Percentiles rank a stretch among this genome's conserved stretches.
phyloP scores from a whole-genome alignment of 2,888 invertebrate genomes.

The Dasypogon diadema region DNA sequence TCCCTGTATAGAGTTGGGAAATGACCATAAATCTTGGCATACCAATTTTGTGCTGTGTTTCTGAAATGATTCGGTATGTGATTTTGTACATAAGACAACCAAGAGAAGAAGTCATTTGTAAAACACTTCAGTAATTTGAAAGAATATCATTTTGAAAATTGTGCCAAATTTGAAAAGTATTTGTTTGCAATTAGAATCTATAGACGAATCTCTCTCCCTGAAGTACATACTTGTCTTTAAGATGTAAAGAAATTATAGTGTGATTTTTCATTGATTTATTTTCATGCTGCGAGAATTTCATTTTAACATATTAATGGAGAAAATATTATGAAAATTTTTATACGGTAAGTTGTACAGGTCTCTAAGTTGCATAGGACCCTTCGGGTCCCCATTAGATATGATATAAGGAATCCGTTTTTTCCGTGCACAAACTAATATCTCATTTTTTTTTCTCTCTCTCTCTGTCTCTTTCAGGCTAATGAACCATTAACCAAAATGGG shows the following conservation, averaged over 20 bases:
- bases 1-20: too few species aligned
- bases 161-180: not conserved
- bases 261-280: slow-evolving; percentile 55
- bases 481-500: slow-evolving; percentile 85
- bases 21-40: not conserved
- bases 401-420: too few species aligned
- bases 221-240: not conserved
- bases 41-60: not conserved
- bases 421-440: too few species aligned
- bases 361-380: too few species aligned
- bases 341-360: slow-evolving; percentile 28
- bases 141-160: not conserved
- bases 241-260: slow-evolving; percentile 25
- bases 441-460: not conserved
- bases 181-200: not conserved
- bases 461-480: slow-evolving; percentile 72
- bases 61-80: not conserved
- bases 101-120: not conserved
- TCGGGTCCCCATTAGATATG: too few species aligned
- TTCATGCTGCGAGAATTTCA: slow-evolving; percentile 60
- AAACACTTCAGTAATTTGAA: not conserved
- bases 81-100: slow-evolving; percentile 6
- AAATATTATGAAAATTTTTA: slow-evolving; percentile 30
- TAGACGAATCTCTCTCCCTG: too few species aligned
- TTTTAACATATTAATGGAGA: slow-evolving; percentile 57